phyloP scores from a whole-genome alignment of 2,113 vertebrate species.

The Spea bombifrons region DNA sequence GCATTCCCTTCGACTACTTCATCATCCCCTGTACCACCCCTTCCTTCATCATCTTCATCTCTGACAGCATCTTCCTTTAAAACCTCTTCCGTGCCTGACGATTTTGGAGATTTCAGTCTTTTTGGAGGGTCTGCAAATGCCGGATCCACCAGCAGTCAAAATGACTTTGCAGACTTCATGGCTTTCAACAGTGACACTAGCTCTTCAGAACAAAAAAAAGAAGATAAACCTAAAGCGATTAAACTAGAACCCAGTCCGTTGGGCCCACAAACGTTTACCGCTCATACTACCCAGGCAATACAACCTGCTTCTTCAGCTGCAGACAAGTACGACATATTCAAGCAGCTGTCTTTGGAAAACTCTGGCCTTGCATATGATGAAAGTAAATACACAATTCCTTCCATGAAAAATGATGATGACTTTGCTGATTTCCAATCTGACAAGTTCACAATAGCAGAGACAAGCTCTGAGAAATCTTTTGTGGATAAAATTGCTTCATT shows the following conservation, averaged over 20 bases:
- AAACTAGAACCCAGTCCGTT: constrained; percentile 57
- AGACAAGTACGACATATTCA: constrained; percentile 88
- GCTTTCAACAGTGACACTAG: constrained; percentile 79
- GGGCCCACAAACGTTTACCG: constrained; percentile 53
- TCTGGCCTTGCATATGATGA: constrained; percentile 72
- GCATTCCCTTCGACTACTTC: constrained; percentile 57
- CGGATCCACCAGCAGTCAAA: constrained; percentile 65
- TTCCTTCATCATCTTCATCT: constrained; percentile 51
- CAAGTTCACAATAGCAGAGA: constrained; percentile 80
- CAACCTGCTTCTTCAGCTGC: constrained; percentile 52
- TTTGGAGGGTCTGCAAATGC: constrained; percentile 79
- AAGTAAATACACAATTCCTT: constrained; percentile 73
- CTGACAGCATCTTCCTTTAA: neutral
- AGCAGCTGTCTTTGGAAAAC: constrained; percentile 84
- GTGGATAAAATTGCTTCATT: constrained; percentile 88
- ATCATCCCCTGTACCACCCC: constrained; percentile 48
- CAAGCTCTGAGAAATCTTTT: constrained; percentile 78
- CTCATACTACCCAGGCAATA: constrained; percentile 54
- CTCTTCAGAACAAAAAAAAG: constrained; percentile 63
- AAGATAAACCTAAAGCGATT: constrained; percentile 58
- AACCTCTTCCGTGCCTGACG: constrained; percentile 64
- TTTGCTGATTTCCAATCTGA: constrained; percentile 92
- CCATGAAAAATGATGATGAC: constrained; percentile 81
- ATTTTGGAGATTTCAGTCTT: constrained; percentile 92
- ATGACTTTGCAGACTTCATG: constrained; percentile 98